Evolutionary conservation across 2,113 vertebrate genomes (phyloP).

Genomic region (Anser brachyrhynchus): DNA sequence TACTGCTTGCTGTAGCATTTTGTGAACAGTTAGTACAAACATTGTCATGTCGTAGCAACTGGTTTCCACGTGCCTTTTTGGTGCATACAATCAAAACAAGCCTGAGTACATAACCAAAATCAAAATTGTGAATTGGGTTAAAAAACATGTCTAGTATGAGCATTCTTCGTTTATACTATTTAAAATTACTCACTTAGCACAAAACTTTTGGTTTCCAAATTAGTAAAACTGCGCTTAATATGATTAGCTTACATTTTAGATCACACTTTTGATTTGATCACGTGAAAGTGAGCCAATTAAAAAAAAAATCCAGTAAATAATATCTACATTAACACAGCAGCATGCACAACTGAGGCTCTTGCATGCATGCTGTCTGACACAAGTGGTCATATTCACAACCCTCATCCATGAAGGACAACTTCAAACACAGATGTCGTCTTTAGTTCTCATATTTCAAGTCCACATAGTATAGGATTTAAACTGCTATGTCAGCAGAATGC

Average conservation of each 20-base stretch:
- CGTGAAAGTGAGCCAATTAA: neutral
- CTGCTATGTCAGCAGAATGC: neutral
- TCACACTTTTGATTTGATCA: neutral
- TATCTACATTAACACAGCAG: neutral
- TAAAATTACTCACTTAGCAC: neutral
- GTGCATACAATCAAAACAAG: neutral
- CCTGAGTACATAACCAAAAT: neutral
- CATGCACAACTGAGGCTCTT: neutral
- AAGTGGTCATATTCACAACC: neutral
- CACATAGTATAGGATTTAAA: neutral
- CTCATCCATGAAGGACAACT: neutral
- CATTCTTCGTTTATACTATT: neutral
- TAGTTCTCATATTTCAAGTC: neutral
- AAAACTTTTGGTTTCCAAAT: neutral
- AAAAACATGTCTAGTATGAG: neutral
- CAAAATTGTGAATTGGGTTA: neutral
- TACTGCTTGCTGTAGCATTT: neutral
- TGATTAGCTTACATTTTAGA: neutral
- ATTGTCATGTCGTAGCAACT: neutral
- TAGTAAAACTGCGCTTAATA: neutral
- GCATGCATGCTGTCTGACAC: neutral
- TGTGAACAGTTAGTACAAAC: neutral
- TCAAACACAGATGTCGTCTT: neutral
- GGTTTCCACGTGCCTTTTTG: neutral
- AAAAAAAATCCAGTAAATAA: neutral